Base-by-base conservation (phyloP, 1,140 invertebrate genomes). In the Apis florea region DNA sequence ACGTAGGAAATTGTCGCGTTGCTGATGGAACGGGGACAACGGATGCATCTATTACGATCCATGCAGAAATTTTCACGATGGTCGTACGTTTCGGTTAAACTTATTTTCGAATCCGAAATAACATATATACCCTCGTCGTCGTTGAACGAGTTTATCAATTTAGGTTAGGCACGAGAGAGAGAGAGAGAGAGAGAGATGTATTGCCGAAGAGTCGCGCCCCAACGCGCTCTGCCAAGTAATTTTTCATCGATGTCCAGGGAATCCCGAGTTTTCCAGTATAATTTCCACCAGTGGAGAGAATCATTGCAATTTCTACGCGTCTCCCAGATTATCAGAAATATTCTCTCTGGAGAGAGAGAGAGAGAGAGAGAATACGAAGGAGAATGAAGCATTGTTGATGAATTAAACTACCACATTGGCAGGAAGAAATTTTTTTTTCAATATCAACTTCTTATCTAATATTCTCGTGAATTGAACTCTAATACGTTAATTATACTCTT, bases 221-320 rank as follows among this genome's bases (percentile, higher is more conserved):
- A 2, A 10, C n/a, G 10, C 17, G 13, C 31, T 15, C n/a, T 15
- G 31, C 9, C 61, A 1, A 24, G 74, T 40, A 40, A 76, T 24
- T 76, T 66, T 76, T 66, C 63, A 76, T 24, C 24, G 13, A 11
- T 15, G 53, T 49, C 31, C 17, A 1, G n/a, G n/a, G 40, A 17
- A 68, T 68, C 53, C 26, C 31, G 31, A n/a, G 51, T 68, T 59
- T 49, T 21, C 40, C 24, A 40, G 15, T 56, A 76, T 56, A 58
- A 58, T 68, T 58, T 77, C 17, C n/a, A 26, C 10, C 21, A 54
- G 70, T n/a, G 63, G 31, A 68, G 31, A 68, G 58, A 67, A 40
- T 12, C 56, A 31, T 26, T 24, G 19, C 31, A 71, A 10, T 15
- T 24, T 40, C 31, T n/a, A 26, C 58, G 58, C 71, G 53, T n/a